phyloP scores from a whole-genome alignment of 1,140 invertebrate species.

The Leucophenga varia region DNA sequence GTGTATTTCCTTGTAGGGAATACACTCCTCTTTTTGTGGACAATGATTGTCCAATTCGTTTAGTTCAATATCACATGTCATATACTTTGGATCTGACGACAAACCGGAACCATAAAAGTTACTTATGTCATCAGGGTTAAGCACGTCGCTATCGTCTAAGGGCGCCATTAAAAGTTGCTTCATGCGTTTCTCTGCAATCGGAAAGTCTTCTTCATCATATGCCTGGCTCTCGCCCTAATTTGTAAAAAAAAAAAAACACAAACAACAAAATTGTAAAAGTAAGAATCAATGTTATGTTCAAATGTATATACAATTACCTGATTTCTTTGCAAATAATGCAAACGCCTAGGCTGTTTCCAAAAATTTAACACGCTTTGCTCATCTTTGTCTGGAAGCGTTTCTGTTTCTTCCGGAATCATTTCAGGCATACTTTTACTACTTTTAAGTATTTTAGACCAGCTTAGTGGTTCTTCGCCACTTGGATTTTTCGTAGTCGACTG shows the following conservation, averaged over 20 bases:
- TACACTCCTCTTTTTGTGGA: constrained; percentile 67
- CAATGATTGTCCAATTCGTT: constrained; percentile 60
- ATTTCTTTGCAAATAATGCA: constrained; percentile 21
- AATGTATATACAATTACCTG: constrained; percentile 26
- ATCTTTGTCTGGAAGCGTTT: constrained; percentile 11
- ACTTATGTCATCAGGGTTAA: constrained; percentile 44
- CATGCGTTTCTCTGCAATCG: constrained; percentile 42
- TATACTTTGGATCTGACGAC: constrained; percentile 36
- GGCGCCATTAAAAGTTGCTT: constrained; percentile 38
- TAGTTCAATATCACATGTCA: constrained; percentile 54
- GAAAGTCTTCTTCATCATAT: constrained; percentile 50
- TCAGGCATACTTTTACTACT: constrained; percentile 28
- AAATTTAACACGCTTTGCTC: constrained; percentile 30
- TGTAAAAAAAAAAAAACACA: not conserved
- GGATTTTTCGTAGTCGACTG: constrained; percentile 51
- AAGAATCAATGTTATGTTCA: not conserved
- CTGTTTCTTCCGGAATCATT: constrained; percentile 26
- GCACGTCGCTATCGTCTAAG: constrained; percentile 57
- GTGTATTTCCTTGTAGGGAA: constrained; percentile 60
- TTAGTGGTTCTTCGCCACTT: constrained; percentile 21
- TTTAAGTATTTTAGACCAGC: constrained; percentile 61
- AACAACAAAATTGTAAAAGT: constrained; percentile 1
- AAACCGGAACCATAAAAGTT: constrained; percentile 28
- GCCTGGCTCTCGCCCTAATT: constrained; percentile 31
- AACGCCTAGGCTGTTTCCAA: constrained; percentile 44